Base-by-base conservation (phyloP, 1,140 invertebrate species). In the Caenorhabditis brenneri region DNA sequence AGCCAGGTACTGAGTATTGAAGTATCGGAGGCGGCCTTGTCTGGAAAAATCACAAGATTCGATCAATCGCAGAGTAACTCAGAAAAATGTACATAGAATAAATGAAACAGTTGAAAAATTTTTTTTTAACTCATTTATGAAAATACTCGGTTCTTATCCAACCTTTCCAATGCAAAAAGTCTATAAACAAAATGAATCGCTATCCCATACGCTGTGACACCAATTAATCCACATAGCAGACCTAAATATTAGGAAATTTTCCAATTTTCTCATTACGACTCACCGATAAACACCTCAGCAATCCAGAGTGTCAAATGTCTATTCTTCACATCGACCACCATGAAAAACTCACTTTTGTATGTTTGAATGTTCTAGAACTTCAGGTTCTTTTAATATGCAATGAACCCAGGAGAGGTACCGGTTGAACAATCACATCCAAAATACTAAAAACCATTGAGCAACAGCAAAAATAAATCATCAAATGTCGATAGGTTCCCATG, bases 321-420 rank as follows among this genome's bases (percentile, higher is more conserved):
- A n/a, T 33, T 65, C 36, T 74, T 74, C 0, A 42, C 33, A 24
- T 74, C 65, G 7, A 46, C 22, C 2, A 74, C 36, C 65, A 74
- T 74, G n/a, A 74, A 24, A 42, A 74, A 74, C 10, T 33, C 19
- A 24, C 65, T 74, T 74, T 74, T 74, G 65, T 74, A 74, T 9
- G 36, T 74, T 15, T 39, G n/a, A 24, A n/a, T 24, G 36, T 46
- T 74, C 65, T 74, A n/a, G 16, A 74, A 74, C 42, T 42, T 42
- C 39, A 6, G 39, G 39, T 42, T 5, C 5, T 42, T 6, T 6
- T 12, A 42, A 12, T 6, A 42, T 42, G 5, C 5, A 42, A 5
- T 42, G 12, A 5, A 12, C 5, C 39, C 39, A 42, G 12, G n/a
- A n/a, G n/a, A n/a, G n/a, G 27, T 36, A 74, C 65, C 65, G 65